Evolutionary conservation across 2,797 vertebrate species (phyloP).

Genomic region (Poliocrania exsul): DNA sequence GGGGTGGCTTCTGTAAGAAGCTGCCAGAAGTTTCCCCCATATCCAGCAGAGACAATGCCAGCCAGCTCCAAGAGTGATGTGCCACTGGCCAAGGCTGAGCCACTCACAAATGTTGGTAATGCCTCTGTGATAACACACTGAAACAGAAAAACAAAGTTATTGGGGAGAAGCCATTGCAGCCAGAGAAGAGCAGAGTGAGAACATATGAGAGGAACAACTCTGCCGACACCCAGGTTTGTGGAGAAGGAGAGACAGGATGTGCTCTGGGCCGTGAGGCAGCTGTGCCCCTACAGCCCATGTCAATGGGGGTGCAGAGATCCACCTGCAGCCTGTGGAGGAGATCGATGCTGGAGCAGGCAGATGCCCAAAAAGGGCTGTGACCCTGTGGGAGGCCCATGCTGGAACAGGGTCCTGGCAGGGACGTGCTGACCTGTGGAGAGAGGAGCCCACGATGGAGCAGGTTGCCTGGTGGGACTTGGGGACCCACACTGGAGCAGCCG

Average conservation of each 20-base stretch:
- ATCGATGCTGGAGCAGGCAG: not conserved
- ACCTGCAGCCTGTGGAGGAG: not conserved
- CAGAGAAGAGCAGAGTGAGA: not conserved
- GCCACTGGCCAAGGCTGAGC: not conserved
- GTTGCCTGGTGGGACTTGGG: not conserved
- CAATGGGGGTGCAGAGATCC: not conserved
- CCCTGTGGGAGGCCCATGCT: not conserved
- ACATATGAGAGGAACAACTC: not conserved
- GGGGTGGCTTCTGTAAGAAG: not conserved
- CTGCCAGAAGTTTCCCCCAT: not conserved
- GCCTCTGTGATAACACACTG: not conserved
- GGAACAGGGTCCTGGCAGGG: not conserved
- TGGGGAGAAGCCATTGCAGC: not conserved
- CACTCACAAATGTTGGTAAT: not conserved
- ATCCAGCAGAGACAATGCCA: not conserved
- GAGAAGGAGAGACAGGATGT: not conserved
- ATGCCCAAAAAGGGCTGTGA: not conserved
- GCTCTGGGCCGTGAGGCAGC: not conserved
- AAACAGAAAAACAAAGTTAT: not conserved
- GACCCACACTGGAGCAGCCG: not conserved
- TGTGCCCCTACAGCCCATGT: not conserved
- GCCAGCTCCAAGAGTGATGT: accelerated
- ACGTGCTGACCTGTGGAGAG: not conserved
- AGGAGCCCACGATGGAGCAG: not conserved
- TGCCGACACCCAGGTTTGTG: not conserved